Evolutionary conservation across 2,113 vertebrate species (phyloP).

Genomic region (Orycteropus afer): DNA sequence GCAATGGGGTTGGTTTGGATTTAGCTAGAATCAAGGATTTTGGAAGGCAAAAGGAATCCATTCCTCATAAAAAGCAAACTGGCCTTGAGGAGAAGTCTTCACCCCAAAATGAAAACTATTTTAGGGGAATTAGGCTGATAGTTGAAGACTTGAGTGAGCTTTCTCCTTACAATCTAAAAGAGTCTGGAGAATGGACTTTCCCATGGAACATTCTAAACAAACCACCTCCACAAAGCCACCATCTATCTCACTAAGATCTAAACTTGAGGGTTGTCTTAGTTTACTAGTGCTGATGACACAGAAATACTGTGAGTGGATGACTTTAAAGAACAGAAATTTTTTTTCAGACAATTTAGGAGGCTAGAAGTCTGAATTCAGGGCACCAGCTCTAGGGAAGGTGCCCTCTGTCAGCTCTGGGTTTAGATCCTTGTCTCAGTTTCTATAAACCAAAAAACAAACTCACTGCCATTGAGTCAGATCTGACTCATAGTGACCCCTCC

Average conservation of each 20-base stretch:
- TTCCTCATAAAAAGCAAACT: background rate
- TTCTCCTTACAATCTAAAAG: background rate
- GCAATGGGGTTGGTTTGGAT: background rate
- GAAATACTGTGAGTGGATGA: background rate
- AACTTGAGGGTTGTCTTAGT: background rate
- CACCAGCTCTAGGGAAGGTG: no score
- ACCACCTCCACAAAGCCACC: background rate
- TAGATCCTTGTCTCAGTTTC: no score
- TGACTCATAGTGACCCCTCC: no score
- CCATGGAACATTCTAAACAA: background rate
- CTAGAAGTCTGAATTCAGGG: no score
- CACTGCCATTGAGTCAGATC: no score
- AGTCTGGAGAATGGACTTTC: background rate
- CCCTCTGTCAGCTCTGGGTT: no score
- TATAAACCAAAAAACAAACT: no score
- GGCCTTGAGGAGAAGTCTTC: background rate
- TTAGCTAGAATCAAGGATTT: background rate
- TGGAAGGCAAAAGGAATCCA: background rate
- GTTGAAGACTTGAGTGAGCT: background rate
- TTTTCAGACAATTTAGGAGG: no score
- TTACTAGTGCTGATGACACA: background rate
- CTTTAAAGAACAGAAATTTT: background rate
- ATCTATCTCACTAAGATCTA: background rate
- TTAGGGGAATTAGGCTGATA: background rate
- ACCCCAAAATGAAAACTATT: background rate